These are phyloP conservation scores for Pyrgus malvae DNA, from an alignment of 2,888 invertebrate genomes.

Conservation along the genomic window DNA sequence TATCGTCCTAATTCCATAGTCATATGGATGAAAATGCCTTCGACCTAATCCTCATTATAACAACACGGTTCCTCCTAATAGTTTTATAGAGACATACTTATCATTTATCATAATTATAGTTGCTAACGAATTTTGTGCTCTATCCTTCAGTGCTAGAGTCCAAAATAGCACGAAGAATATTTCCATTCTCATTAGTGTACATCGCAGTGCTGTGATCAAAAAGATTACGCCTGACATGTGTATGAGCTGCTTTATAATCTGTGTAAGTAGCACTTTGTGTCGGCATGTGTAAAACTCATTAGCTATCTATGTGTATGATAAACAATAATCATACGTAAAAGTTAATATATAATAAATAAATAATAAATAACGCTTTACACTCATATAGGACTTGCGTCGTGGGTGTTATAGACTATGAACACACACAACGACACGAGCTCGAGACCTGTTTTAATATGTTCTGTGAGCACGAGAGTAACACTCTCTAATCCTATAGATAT, in stretches of 20 bases:
- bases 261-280: not conserved
- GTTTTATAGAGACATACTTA: not conserved
- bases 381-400: too few species aligned
- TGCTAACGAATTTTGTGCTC: not conserved
- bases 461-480: too few species aligned
- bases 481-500: too few species aligned
- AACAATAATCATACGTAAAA: too few species aligned
- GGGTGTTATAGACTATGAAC: too few species aligned
- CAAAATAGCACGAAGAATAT: not conserved
- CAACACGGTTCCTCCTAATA: not conserved
- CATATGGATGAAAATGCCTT: not conserved
- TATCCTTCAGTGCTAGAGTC: not conserved
- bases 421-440: too few species aligned
- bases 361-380: too few species aligned
- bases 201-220: slow-evolving; percentile 9
- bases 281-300: slow-evolving; percentile 12
- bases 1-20: not conserved
- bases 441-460: too few species aligned
- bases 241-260: not conserved
- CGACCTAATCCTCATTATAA: not conserved
- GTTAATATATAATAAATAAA: too few species aligned
- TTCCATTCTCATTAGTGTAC: slow-evolving; percentile 5
- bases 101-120: not conserved
- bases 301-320: too few species aligned
- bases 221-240: slow-evolving; percentile 12